Evolutionary conservation across 2,113 vertebrate genomes (phyloP), one percentile per base, ranked within the genome.

Genomic region (Pteropus alecto): DNA sequence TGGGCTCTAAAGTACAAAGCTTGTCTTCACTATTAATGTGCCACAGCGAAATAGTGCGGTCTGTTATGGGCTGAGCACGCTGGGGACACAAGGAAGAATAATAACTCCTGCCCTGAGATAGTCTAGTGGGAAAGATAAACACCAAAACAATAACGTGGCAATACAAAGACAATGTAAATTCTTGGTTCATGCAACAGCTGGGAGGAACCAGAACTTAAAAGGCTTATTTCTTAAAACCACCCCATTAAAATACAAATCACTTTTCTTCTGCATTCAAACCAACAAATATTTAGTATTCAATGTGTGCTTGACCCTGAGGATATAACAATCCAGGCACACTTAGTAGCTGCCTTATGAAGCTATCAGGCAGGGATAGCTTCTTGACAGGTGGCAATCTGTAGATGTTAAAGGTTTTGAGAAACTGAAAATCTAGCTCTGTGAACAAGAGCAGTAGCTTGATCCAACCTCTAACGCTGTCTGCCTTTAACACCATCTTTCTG

Each of bases 381-480:
- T 68, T 73, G 35, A 67, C 4, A 51, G n/a, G 33, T 21, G 56
- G 35, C 15, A 48, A 33, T 86, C 30, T 38, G 21, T 24, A 87
- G 14, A 46, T 54, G 15, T 82, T 79, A 87, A 91, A 87, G 68
- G 5, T 48, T 93, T 67, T 35, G 56, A 41, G 43, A 93, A 96
- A 87, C 33, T 35, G 35, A 94, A 97, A 93, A 88, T 76, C 24
- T 56, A 92, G n/a, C n/a, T 54, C 38, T 73, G 35, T 79, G 56
- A 93, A 76, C 30, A 94, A 74, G 43, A 84, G 33, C 41, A 82
- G 54, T 58, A 79, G 84, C 48, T 73, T 18, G 5, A 79, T 86
- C 56, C 0, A 5, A 24, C 60, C 35, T 63, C 67, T 15, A 43
- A n/a, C 35, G 41, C 21, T 85, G n/a, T 79, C 48, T 43, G 71